Evolutionary conservation across 2,888 invertebrate species (phyloP), one percentile per base, ranked within the genome.

Genomic region (Cotesia congregata): DNA sequence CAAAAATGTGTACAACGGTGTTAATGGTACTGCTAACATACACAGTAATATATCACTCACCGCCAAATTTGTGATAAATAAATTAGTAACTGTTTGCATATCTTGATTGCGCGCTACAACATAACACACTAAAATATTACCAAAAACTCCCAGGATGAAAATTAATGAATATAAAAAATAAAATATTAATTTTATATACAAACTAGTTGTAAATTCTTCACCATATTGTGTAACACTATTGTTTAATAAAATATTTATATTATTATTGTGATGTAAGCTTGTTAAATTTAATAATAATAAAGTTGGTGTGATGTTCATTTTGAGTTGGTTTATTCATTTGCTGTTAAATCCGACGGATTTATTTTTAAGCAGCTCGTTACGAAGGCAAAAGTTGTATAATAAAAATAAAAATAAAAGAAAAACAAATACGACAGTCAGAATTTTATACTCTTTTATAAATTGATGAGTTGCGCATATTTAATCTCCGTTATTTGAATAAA

Each of bases 81-180:
- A 93, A 89, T 99, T 99, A 3, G 99, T 99, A 60, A 99, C 98
- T 0, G 98, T 98, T 88, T 98, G 98, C 98, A 99, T 98, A 40
- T 96, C 95, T 82, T 94, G 94, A 90, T 98, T 98, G 41, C 97
- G 92, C 59, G 95, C 92, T 5, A 99, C 98, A 15, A 99, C 98
- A 87, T 95, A 98, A 86, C 97, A 97, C 30, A 99, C 98, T 17
- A 99, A 91, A 0, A 94, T 92, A 89, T 98, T 98, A 0, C 98
- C 98, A 83, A 95, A 94, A 0, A 97, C 91, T 1, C 99, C 99
- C 65, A 97, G 91, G 0, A 96, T 92, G 88, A 98, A 99, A 77
- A 97, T 96, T 6, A 93, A 90, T 1, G 92, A 91, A 89, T 97
- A 97, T 50, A 96, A 90, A 76, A 94, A 90, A 84, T 94, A 94